phyloP scores from a whole-genome alignment of 2,113 vertebrate genomes.

The Cebidichthys violaceus region DNA sequence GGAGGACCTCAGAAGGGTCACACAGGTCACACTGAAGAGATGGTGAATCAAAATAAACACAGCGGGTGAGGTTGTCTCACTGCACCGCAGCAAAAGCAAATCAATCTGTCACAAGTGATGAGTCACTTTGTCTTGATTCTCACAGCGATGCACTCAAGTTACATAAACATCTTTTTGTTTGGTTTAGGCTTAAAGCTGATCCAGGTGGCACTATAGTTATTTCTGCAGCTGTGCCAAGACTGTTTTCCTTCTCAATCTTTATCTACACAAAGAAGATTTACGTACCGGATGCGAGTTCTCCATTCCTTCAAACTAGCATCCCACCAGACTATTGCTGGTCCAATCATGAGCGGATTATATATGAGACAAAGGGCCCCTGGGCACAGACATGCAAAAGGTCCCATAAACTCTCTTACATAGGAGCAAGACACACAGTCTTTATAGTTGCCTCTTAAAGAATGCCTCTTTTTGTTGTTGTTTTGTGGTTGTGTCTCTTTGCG shows the following conservation, averaged over 20 bases:
- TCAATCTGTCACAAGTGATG: conserved; percentile 11
- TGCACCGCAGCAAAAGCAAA: conserved; percentile 3
- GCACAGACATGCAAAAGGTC: background rate
- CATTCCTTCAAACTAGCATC: background rate
- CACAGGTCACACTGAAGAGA: conserved; percentile 7
- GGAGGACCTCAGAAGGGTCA: conserved; percentile 2
- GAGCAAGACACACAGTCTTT: background rate
- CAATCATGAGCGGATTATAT: background rate
- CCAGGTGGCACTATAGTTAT: background rate
- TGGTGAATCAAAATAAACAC: conserved; percentile 25
- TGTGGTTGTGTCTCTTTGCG: background rate
- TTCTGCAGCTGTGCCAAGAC: background rate
- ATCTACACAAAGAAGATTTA: background rate
- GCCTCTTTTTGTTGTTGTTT: background rate
- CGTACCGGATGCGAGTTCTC: background rate
- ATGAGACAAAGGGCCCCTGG: background rate
- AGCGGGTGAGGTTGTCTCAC: conserved; percentile 13
- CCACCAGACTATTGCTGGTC: background rate
- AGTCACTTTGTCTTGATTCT: conserved; percentile 17
- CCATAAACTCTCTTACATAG: background rate
- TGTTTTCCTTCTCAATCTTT: conserved; percentile 1
- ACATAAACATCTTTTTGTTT: conserved; percentile 47
- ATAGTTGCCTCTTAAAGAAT: too few species aligned
- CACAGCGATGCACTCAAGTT: background rate
- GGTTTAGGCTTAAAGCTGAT: conserved; percentile 10